Base-by-base conservation (phyloP, 2,113 vertebrate genomes). In the Pollachius pollachius region DNA sequence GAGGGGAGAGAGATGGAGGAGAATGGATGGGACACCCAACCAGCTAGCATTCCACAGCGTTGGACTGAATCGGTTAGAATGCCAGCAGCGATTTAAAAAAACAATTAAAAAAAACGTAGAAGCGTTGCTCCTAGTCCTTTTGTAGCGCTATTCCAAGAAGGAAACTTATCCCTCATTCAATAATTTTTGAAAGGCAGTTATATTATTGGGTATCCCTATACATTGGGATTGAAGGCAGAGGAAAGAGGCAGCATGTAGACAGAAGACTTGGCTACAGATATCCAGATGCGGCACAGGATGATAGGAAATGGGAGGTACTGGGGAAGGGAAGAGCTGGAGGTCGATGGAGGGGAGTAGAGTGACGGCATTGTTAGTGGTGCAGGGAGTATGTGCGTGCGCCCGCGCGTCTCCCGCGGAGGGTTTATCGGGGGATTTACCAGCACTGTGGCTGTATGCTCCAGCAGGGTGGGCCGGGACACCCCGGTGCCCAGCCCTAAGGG, bases 391-490 rank as follows among this genome's bases (percentile, higher is more conserved):
- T 48, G 41, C 41, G 41, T 48, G 8, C 41, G 9, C 1, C 6
- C 41, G 9, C 41, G 9, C 41, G 52, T 73, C 73, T 81, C 76
- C 82, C 64, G 7, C 73, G 34, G 4, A 67, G 69, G 68, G 64
- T 9, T 68, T 77, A 67, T 68, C 80, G 13, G 65, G 71, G 76
- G 81, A 70, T 91, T 99, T 99, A 99, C 97, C 97, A 99, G 96
- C 96, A 99, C 96, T 90, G 97, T 95, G 92, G 96, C 96, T 90
- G 96, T 99, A 94, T 98, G 96, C 94, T 99, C 97, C 94, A 98
- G 95, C 81, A 99, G 94, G 86, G 95, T 94, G 85, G 97, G 95
- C 90, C 96, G 94, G 90, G 95, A 95, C 93, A 94, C 95, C 93
- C 95, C 95, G 81, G 95, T 90, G 92, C 96, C 96, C 93, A 98